Evolutionary conservation across 2,113 vertebrate genomes (phyloP).

Genomic region (Stegostoma tigrinum): DNA sequence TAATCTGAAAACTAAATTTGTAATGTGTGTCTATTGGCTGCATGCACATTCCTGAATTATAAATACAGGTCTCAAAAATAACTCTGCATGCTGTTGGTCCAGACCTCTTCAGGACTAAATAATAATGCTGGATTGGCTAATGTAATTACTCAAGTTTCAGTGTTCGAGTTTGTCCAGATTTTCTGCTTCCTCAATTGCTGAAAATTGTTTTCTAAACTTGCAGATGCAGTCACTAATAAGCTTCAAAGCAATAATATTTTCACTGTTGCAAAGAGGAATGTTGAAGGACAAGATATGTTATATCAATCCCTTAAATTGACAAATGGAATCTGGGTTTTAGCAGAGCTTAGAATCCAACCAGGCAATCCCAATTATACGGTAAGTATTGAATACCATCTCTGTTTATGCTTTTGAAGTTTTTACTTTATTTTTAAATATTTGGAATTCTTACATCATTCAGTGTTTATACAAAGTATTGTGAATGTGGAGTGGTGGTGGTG

Average conservation of each 20-base stretch:
- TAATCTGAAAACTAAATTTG: not conserved
- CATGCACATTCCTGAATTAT: not conserved
- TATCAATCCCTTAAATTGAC: conserved; percentile 92
- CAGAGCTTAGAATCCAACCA: conserved; percentile 80
- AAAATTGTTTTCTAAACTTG: not conserved
- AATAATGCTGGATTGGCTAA: not conserved
- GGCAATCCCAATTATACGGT: conserved; percentile 78
- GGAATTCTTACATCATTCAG: not conserved
- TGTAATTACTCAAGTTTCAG: not conserved
- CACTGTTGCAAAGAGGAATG: conserved; percentile 87
- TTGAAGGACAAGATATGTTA: conserved; percentile 95
- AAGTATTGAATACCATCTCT: conserved; percentile 41
- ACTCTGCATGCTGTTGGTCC: not conserved
- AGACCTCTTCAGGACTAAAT: not conserved
- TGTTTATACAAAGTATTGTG: not conserved
- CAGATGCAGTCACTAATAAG: conserved; percentile 78
- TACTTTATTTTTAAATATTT: not conserved
- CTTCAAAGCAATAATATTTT: conserved; percentile 91
- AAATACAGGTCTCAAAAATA: not conserved
- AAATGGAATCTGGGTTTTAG: conserved; percentile 91
- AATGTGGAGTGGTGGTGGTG: not conserved
- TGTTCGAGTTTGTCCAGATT: not conserved
- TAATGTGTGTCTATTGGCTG: not conserved
- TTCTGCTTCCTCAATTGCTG: not conserved
- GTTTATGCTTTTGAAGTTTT: not conserved